Conservation (phyloP, 1,140 invertebrate genomes). For the Triops cancriformis region DNA sequence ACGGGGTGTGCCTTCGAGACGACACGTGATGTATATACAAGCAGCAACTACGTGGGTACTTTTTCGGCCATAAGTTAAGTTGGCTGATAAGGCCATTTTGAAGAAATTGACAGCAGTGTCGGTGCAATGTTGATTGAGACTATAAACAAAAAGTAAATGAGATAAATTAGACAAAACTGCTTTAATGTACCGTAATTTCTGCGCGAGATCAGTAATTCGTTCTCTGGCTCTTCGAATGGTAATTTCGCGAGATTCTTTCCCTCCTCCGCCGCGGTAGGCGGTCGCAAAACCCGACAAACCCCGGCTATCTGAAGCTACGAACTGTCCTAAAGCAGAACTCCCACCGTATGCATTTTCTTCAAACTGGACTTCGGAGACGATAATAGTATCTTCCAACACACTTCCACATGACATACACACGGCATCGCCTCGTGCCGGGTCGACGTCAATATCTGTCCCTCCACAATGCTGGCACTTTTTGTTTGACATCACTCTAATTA, state of each 20-base stretch:
- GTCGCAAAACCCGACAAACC: constrained; percentile 39
- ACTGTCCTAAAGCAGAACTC: constrained; percentile 78
- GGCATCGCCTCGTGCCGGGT: constrained; percentile 83
- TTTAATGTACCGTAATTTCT: constrained; percentile 52
- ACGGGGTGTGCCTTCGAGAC: constrained; percentile 88
- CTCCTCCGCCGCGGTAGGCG: constrained; percentile 34
- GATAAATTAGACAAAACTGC: constrained; percentile 7
- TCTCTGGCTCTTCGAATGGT: constrained; percentile 78
- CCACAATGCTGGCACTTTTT: constrained; percentile 76
- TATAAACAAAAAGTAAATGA: constrained; percentile 32
- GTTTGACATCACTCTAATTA: constrained; percentile 21
- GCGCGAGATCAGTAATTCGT: constrained; percentile 66
- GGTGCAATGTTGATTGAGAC: constrained; percentile 80
- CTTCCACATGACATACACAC: constrained; percentile 94
- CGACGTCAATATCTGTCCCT: constrained; percentile 86
- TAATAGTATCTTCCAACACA: constrained; percentile 90
- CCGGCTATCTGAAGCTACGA: constrained; percentile 79
- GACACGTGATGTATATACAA: constrained; percentile 94
- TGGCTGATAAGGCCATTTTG: constrained; percentile 81
- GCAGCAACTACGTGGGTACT: constrained; percentile 89
- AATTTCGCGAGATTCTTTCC: constrained; percentile 79
- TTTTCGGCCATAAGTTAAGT: constrained; percentile 83
- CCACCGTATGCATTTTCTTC: constrained; percentile 85
- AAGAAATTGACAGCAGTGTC: constrained; percentile 93
- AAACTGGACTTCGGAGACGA: constrained; percentile 93